Conservation (phyloP, 2,888 invertebrate species). For the Acronicta alni region DNA sequence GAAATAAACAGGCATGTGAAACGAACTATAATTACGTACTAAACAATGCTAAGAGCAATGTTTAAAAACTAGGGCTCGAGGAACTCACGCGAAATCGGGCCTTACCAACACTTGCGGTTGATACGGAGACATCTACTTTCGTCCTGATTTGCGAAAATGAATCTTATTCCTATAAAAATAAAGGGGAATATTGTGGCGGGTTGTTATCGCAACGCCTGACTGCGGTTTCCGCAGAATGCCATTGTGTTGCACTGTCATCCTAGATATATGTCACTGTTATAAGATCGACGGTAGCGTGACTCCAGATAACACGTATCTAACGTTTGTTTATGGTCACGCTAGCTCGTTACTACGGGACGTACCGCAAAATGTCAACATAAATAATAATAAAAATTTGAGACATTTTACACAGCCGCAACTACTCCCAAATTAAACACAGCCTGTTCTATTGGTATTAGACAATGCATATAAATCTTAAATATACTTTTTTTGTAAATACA, state of each 20-base stretch:
- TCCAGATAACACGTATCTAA: conserved; percentile 51
- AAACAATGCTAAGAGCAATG: conserved; percentile 66
- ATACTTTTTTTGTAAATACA: too few relatives aligned
- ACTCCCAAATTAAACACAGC: too few relatives aligned
- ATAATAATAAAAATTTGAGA: too few relatives aligned
- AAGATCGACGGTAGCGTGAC: conserved; percentile 59
- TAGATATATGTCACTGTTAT: conserved; percentile 79
- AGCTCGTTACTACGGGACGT: conserved; percentile 16
- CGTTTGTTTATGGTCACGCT: conserved; percentile 40
- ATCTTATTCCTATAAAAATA: conserved; percentile 52
- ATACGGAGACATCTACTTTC: conserved; percentile 51
- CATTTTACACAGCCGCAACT: too few relatives aligned
- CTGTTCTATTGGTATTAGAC: too few relatives aligned
- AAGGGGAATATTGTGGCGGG: conserved; percentile 38
- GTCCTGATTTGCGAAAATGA: conserved; percentile 44
- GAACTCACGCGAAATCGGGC: conserved; percentile 65
- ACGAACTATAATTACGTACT: conserved; percentile 62
- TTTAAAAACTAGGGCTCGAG: conserved; percentile 69
- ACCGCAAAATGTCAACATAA: background rate
- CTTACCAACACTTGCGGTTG: conserved; percentile 63
- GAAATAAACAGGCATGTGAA: conserved; percentile 53
- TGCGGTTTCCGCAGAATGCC: conserved; percentile 76
- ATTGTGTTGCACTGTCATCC: conserved; percentile 76
- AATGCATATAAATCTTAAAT: too few relatives aligned
- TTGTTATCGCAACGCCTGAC: conserved; percentile 56